These are phyloP conservation scores for Eupithecia vulgata DNA, from an alignment of 2,888 invertebrate species.

Conservation along the genomic window DNA sequence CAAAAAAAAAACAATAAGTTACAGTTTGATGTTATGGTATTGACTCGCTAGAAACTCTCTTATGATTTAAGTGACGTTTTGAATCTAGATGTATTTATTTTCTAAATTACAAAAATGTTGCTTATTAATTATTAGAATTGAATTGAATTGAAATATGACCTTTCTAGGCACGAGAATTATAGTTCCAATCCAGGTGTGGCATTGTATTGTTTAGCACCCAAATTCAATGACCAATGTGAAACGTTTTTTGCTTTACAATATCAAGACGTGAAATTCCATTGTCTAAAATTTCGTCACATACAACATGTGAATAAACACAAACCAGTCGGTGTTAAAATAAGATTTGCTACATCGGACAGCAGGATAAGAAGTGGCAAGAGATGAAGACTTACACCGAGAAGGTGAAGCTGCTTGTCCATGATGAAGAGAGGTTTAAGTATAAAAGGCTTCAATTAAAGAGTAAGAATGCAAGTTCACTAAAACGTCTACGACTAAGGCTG, in stretches of 20 bases:
- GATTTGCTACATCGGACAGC: background rate
- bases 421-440: too few relatives aligned
- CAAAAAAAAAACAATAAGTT: background rate
- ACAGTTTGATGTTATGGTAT: background rate
- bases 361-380: background rate
- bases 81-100: background rate
- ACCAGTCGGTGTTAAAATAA: background rate
- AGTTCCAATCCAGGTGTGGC: background rate
- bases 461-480: too few relatives aligned
- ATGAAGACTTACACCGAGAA: too few relatives aligned
- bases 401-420: too few relatives aligned
- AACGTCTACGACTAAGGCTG: too few relatives aligned
- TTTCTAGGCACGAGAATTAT: background rate
- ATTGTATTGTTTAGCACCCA: constrained; percentile 3
- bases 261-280: background rate
- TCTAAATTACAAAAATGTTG: background rate
- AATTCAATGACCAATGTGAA: constrained; percentile 1
- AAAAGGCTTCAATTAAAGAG: too few relatives aligned
- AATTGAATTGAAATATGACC: background rate
- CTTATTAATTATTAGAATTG: background rate
- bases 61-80: background rate
- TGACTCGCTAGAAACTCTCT: background rate
- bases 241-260: background rate
- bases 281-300: background rate
- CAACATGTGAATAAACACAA: background rate